Evolutionary conservation across 2,888 invertebrate species (phyloP).

Genomic region (Elysia crispata): DNA sequence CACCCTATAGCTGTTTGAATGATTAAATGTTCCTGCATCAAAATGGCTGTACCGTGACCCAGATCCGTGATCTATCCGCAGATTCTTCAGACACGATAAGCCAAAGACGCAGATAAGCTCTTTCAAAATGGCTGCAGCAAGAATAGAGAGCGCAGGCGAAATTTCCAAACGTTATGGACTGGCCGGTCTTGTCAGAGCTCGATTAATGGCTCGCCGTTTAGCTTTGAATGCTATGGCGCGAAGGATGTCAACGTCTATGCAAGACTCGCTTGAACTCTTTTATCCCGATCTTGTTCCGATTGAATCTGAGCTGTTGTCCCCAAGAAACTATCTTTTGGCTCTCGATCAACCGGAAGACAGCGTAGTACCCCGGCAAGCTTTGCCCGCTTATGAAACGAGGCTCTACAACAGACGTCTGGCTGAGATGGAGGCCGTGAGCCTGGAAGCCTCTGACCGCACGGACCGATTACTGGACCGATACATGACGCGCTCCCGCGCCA

Average conservation of each 20-base stretch:
- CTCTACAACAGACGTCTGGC: slow-evolving; percentile 38
- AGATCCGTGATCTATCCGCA: no score
- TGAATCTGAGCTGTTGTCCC: slow-evolving; percentile 15
- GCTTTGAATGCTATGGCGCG: slow-evolving; percentile 35
- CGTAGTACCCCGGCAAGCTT: not conserved
- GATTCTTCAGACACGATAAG: no score
- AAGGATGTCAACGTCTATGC: slow-evolving; percentile 33
- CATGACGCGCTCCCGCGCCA: slow-evolving; percentile 28
- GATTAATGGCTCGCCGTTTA: slow-evolving; percentile 34
- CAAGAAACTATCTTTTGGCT: slow-evolving; percentile 17
- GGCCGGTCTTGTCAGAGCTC: slow-evolving; percentile 34
- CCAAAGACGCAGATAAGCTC: not conserved
- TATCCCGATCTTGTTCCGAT: slow-evolving; percentile 30
- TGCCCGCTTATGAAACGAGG: slow-evolving; percentile 20
- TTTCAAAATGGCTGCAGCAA: slow-evolving; percentile 26
- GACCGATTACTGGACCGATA: slow-evolving; percentile 31
- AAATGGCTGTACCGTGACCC: no score
- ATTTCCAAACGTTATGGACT: slow-evolving; percentile 37
- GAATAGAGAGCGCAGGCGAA: slow-evolving; percentile 35
- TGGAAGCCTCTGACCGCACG: slow-evolving; percentile 33
- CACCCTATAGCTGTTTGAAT: no score
- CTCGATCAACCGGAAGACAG: not conserved
- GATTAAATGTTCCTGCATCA: no score
- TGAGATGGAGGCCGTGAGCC: slow-evolving; percentile 35
- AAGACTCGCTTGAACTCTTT: slow-evolving; percentile 37